Evolutionary conservation across 2,797 vertebrate species (phyloP).

Genomic region (Gorsachius magnificus): DNA sequence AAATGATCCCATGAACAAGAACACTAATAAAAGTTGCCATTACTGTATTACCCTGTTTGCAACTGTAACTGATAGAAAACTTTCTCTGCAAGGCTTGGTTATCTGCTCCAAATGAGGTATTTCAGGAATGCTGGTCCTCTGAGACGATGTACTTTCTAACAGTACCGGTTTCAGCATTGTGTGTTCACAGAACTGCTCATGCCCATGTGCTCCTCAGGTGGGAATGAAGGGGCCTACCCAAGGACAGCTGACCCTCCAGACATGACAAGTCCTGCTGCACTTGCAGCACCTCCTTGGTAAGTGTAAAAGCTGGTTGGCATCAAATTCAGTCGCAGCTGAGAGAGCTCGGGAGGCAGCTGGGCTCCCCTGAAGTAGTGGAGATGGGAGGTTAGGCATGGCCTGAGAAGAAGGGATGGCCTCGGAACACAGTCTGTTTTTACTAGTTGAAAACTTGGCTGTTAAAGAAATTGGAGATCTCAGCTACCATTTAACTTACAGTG

Average conservation of each 20-base stretch:
- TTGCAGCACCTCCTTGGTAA: neutral
- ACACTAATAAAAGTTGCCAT: constrained; percentile 19
- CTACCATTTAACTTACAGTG: fast-evolving
- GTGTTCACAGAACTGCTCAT: neutral
- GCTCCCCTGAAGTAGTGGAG: neutral
- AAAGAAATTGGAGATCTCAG: neutral
- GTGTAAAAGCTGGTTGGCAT: neutral
- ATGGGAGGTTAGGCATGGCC: neutral
- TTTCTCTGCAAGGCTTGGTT: constrained; percentile 33
- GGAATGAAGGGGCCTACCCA: neutral
- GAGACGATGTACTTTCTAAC: constrained; percentile 43
- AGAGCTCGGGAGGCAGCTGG: neutral
- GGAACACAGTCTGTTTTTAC: neutral
- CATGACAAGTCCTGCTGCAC: neutral
- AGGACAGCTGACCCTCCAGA: neutral
- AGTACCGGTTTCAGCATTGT: constrained; percentile 18
- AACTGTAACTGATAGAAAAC: constrained; percentile 55
- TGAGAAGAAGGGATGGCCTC: neutral
- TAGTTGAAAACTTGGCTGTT: neutral
- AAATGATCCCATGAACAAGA: constrained; percentile 60
- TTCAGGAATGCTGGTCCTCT: constrained; percentile 40
- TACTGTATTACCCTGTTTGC: constrained; percentile 23
- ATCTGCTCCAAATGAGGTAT: constrained; percentile 22
- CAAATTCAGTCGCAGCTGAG: neutral
- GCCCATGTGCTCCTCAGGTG: neutral